Evolutionary conservation across 1,140 invertebrate genomes (phyloP).

Genomic region (Nilaparvata lugens): DNA sequence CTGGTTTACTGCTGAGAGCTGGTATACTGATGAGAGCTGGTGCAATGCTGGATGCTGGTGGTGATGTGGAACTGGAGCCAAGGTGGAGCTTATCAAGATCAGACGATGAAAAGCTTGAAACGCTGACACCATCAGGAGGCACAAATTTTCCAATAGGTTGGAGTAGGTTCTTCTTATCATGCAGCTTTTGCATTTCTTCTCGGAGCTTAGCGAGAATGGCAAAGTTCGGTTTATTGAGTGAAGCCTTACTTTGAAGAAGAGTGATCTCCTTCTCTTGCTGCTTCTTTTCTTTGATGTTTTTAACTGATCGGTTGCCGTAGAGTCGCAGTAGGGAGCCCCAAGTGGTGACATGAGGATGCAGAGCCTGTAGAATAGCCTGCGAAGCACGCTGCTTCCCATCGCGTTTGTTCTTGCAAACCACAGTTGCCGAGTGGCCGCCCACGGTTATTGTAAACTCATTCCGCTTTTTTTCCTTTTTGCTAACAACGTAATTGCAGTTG

Average conservation of each 20-base stretch:
- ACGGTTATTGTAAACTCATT: slow-evolving; percentile 94
- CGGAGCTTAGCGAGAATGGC: slow-evolving; percentile 86
- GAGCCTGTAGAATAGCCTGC: slow-evolving; percentile 82
- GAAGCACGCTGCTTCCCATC: slow-evolving; percentile 96
- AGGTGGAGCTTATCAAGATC: slow-evolving; percentile 9
- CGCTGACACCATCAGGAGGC: background rate
- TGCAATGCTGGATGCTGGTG: no score
- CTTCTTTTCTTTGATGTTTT: slow-evolving; percentile 90
- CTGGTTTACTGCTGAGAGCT: no score
- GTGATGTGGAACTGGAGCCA: no score
- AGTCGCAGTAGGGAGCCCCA: slow-evolving; percentile 90
- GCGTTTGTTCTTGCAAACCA: slow-evolving; percentile 88
- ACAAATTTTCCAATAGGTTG: slow-evolving; percentile 8
- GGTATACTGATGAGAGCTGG: no score
- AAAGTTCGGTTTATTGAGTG: slow-evolving; percentile 85
- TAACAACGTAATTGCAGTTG: slow-evolving; percentile 61
- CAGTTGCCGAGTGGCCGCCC: slow-evolving; percentile 82
- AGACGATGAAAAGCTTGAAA: slow-evolving; percentile 7
- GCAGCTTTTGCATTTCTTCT: slow-evolving; percentile 77
- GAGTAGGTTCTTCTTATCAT: slow-evolving; percentile 30
- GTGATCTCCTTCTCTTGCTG: slow-evolving; percentile 91
- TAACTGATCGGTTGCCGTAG: slow-evolving; percentile 87
- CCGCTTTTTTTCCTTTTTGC: slow-evolving; percentile 80
- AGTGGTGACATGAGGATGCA: slow-evolving; percentile 88
- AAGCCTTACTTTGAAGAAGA: slow-evolving; percentile 78